These are phyloP conservation scores for Tinamus guttatus DNA, from an alignment of 2,113 vertebrate species.

Conservation along the genomic window DNA sequence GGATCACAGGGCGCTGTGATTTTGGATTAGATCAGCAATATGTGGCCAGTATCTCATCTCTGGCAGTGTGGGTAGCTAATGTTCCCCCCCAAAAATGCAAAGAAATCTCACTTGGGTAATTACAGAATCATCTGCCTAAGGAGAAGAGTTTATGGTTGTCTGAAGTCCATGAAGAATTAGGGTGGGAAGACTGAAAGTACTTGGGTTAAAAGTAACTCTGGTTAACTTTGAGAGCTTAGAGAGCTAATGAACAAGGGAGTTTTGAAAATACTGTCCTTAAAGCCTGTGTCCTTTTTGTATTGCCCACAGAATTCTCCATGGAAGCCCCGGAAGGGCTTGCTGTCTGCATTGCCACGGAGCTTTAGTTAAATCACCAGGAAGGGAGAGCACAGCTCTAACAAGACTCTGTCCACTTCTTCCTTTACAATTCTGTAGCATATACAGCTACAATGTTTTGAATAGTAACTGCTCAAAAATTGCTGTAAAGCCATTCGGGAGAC, in stretches of 20 bases:
- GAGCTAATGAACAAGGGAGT: background rate
- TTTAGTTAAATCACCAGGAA: background rate
- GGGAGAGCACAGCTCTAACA: too few species aligned
- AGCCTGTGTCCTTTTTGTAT: background rate
- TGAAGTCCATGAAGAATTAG: background rate
- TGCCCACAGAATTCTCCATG: background rate
- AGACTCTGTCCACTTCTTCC: background rate
- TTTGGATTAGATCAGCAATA: constrained; percentile 11
- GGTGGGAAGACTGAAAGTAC: background rate
- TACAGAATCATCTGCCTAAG: background rate
- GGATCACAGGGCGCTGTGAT: background rate
- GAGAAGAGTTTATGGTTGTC: background rate
- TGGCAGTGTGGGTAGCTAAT: background rate
- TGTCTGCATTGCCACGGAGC: fast-evolving
- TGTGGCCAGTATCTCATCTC: background rate
- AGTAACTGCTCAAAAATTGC: background rate
- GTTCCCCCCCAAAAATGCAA: background rate
- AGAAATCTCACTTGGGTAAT: background rate
- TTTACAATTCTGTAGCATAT: background rate
- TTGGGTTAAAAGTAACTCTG: background rate
- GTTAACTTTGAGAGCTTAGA: background rate
- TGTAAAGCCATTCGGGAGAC: background rate
- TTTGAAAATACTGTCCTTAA: background rate
- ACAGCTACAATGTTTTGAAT: background rate
- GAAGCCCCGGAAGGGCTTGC: background rate